These are phyloP conservation scores for Drosophila equinoxialis DNA, from an alignment of 1,140 invertebrate genomes.

Conservation along the genomic window DNA sequence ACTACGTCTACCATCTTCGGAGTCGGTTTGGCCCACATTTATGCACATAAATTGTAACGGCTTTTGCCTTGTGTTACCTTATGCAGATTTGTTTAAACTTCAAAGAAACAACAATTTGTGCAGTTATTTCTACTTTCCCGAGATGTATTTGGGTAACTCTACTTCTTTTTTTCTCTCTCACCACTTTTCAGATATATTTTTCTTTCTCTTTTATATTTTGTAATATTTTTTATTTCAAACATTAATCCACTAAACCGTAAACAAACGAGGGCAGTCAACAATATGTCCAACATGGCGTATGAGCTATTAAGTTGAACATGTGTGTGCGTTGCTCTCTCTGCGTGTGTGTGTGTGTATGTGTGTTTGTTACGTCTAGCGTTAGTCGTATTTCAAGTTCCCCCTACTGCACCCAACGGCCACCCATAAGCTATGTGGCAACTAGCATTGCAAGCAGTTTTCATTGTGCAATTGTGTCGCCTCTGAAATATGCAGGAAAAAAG, in stretches of 20 bases:
- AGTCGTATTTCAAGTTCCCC: slow-evolving; percentile 56
- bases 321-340: slow-evolving; percentile 4
- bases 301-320: slow-evolving; percentile 67
- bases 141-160: background rate
- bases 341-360: slow-evolving; percentile 26
- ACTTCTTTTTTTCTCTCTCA: slow-evolving; percentile 31
- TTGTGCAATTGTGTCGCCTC: slow-evolving; percentile 48
- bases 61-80: slow-evolving; percentile 64
- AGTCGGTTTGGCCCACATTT: slow-evolving; percentile 43
- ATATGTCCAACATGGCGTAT: slow-evolving; percentile 71
- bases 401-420: too few relatives aligned
- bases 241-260: slow-evolving; percentile 80
- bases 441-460: slow-evolving; percentile 45
- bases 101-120: slow-evolving; percentile 73
- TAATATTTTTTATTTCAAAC: slow-evolving; percentile 38
- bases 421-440: slow-evolving; percentile 4
- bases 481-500: slow-evolving; percentile 40
- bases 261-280: slow-evolving; percentile 76
- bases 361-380: slow-evolving; percentile 25
- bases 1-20: background rate
- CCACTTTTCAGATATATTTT: slow-evolving; percentile 22
- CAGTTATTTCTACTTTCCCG: slow-evolving; percentile 30
- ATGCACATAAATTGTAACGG: slow-evolving; percentile 73
- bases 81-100: slow-evolving; percentile 79
- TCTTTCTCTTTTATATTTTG: slow-evolving; percentile 12